Evolutionary conservation across 2,113 vertebrate genomes (phyloP), one percentile per base, ranked within the genome.

Genomic region (Promerops cafer): DNA sequence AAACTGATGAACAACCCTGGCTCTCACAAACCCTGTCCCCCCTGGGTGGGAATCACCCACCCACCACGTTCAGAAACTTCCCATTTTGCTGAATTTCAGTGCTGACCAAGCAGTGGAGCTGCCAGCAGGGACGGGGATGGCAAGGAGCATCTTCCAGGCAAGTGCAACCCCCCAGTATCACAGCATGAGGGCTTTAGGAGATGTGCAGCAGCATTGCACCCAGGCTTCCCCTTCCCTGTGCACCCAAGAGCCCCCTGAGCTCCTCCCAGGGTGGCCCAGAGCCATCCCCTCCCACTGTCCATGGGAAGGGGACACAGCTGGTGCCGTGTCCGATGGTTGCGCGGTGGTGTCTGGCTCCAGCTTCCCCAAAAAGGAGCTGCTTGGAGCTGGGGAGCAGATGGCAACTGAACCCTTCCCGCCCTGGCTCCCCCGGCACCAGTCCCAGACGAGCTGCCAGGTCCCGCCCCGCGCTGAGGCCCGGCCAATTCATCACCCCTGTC

Each of bases 371-470:
- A 35, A 83, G 57, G 86, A 83, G 83, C 61, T 35, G 52, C 42
- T 47, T 7, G n/a, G 89, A 78, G 74, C 65, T 3, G 5, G 31
- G 78, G 86, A 96, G 87, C 95, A 96, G 95, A 96, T 96, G 95
- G 95, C 80, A 39, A 59, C 66, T 72, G 78, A 96, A 82, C 44
- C 81, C 59, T 84, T n/a, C 63, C 72, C 19, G 0, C 47, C 35
- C 50, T 5, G 3, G 53, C 49, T 65, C 66, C 57, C n/a, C 56
- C 80, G 1, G 93, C 90, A 83, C 39, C 5, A 4, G 66, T 11
- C 66, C 76, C 0, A 2, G 84, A 23, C 0, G 2, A 31, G 82
- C 86, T 96, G 93, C 93, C 95, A 95, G 82, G 70, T 49, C 90
- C 95, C 17, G 0, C 87, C 80, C 57, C 0, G 15, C 0, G 21